Conservation (phyloP, 2,888 invertebrate species). For the Antitype chi region DNA sequence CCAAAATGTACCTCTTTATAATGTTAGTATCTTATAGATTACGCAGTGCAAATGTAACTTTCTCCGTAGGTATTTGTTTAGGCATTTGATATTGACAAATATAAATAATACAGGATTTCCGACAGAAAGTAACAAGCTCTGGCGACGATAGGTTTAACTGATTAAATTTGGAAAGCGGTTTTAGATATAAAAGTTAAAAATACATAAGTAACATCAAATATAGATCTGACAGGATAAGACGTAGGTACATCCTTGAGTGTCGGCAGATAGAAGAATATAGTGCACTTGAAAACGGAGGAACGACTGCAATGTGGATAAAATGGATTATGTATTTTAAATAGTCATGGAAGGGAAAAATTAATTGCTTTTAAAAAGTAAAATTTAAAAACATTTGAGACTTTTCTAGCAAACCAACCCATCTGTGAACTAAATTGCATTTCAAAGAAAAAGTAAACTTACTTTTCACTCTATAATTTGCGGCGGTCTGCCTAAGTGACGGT, state of each 20-base stretch:
- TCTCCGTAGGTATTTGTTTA: slow-evolving; percentile 39
- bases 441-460: slow-evolving; percentile 46
- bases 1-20: too few species aligned
- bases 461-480: slow-evolving; percentile 42
- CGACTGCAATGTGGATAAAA: slow-evolving; percentile 16
- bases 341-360: slow-evolving; percentile 3
- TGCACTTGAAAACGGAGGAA: slow-evolving; percentile 37
- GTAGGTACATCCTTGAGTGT: slow-evolving; percentile 13
- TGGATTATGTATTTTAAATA: slow-evolving; percentile 28
- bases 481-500: slow-evolving; percentile 49
- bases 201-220: slow-evolving; percentile 18
- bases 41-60: slow-evolving; percentile 42
- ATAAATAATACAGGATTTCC: slow-evolving; percentile 29
- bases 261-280: slow-evolving; percentile 34
- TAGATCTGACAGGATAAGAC: slow-evolving; percentile 40
- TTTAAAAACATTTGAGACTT: slow-evolving; percentile 13
- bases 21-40: neutral
- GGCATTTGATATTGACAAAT: slow-evolving; percentile 31
- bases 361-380: slow-evolving; percentile 19
- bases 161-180: slow-evolving; percentile 49
- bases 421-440: slow-evolving; percentile 53
- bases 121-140: slow-evolving; percentile 18
- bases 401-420: slow-evolving; percentile 29
- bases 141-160: slow-evolving; percentile 11
- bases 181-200: slow-evolving; percentile 32